Evolutionary conservation across 2,797 vertebrate genomes (phyloP), one percentile per base, ranked within the genome.

Genomic region (Tarsius wallacei): DNA sequence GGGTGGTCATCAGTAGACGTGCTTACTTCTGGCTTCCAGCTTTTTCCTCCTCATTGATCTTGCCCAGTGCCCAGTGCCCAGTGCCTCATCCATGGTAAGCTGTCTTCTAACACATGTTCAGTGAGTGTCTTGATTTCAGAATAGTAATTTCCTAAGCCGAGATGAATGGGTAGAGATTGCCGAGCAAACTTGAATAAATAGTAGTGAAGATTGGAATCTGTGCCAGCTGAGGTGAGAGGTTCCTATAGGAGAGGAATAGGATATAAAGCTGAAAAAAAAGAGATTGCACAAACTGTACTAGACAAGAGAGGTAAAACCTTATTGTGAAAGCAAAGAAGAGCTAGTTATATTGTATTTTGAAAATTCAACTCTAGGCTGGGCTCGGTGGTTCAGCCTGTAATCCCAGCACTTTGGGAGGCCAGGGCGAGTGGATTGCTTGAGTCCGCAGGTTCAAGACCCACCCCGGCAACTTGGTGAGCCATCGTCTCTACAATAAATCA

Each of bases 101-200:
- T 93, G 11, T 91, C 33, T 81, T 87, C 63, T 77, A 82, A 68
- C 68, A 57, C 49, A 31, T 71, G 28, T 51, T 82, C 71, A 94
- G 15, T 81, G 84, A 90, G 47, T 49, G 33, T 59, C 90, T 87
- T 90, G 88, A 90, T 61, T 95, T 93, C 51, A 76, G 87, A 94
- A 82, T 47, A 66, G 28, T 71, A 76, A 47, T 91, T 87, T 87
- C 77, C 71, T 68, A 26, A 33, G 19, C 77, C 63, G 24, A 90
- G 78, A 68, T 64, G 13, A 28, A 47, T 87, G 21, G 26, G 26
- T n/a, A 90, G 61, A 90, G 47, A 31, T 53, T 93, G 73, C 59
- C 96, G 86, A 74, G 64, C 71, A 76, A 64, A 78, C 12, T 68
- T 68, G 73, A 81, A 51, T 94, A 33, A 90, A 85, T 15, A 77